phyloP scores from a whole-genome alignment of 2,113 vertebrate species.

The Heterotilapia buettikoferi region DNA sequence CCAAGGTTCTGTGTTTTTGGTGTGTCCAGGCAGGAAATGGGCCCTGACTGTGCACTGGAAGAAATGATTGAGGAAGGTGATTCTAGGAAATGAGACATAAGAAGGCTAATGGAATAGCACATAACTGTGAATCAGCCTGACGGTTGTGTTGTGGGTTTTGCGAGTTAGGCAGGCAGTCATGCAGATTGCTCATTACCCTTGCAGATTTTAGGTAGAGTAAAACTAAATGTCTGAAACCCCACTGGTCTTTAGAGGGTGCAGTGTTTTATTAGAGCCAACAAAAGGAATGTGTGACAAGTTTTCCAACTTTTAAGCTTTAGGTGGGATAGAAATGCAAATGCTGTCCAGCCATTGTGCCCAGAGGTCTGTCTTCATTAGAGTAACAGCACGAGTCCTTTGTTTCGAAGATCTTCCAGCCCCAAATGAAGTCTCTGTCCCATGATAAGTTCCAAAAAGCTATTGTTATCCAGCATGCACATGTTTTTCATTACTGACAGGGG shows the following conservation, averaged over 20 bases:
- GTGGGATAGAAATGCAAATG: neutral
- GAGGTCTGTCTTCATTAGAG: neutral
- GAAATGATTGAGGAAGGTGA: constrained; percentile 21
- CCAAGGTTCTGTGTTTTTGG: neutral
- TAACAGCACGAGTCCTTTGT: neutral
- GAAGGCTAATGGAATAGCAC: constrained; percentile 23
- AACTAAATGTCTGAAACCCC: neutral
- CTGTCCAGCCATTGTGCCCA: neutral
- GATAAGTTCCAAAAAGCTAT: neutral
- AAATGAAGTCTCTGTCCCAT: neutral
- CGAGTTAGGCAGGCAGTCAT: neutral
- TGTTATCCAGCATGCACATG: neutral
- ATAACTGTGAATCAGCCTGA: constrained; percentile 17
- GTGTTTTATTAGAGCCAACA: neutral
- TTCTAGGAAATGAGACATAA: constrained; percentile 36
- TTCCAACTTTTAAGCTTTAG: neutral
- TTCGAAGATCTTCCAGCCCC: neutral
- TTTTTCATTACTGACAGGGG: neutral
- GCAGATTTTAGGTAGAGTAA: neutral
- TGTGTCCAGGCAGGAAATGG: constrained; percentile 12
- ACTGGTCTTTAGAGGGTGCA: neutral
- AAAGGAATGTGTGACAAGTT: neutral
- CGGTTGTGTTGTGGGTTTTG: constrained; percentile 8
- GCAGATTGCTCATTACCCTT: constrained; percentile 13
- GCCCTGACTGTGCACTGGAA: constrained; percentile 16